phyloP scores from a whole-genome alignment of 2,113 vertebrate genomes.

The Diphyllodes magnificus region DNA sequence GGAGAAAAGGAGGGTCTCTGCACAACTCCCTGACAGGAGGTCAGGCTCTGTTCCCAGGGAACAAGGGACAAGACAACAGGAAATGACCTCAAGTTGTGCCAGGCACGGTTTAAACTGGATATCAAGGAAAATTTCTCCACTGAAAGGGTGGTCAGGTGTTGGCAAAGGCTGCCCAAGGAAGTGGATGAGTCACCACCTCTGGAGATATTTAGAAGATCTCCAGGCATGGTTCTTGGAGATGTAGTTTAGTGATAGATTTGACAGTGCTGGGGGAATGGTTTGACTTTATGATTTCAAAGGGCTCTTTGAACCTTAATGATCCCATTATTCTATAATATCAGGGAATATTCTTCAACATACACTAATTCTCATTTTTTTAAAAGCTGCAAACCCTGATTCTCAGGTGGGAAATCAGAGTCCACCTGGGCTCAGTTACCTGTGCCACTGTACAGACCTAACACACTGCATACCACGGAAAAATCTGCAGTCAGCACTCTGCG shows the following conservation, averaged over 20 bases:
- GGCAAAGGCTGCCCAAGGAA: background rate
- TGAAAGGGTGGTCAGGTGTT: background rate
- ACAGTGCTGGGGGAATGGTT: background rate
- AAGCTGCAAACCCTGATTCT: background rate
- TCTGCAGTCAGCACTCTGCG: background rate
- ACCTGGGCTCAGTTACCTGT: fast-evolving
- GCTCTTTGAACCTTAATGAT: background rate
- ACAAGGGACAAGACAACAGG: no score
- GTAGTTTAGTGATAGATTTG: background rate
- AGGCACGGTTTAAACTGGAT: fast-evolving
- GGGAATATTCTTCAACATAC: background rate
- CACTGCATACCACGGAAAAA: fast-evolving
- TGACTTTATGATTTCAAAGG: background rate
- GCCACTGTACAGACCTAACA: background rate
- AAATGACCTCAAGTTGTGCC: background rate
- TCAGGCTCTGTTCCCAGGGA: background rate
- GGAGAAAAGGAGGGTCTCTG: background rate
- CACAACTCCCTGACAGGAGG: no score
- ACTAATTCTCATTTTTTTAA: background rate
- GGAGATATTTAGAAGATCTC: background rate
- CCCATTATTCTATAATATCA: background rate
- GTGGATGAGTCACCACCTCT: no score
- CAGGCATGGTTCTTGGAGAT: no score
- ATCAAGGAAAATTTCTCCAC: background rate
- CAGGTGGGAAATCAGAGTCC: background rate